A percentile compares a stretch with the other conserved stretches of the same genome.
phyloP scores from a whole-genome alignment of 2,888 invertebrate genomes.

The Heliconius sara region DNA sequence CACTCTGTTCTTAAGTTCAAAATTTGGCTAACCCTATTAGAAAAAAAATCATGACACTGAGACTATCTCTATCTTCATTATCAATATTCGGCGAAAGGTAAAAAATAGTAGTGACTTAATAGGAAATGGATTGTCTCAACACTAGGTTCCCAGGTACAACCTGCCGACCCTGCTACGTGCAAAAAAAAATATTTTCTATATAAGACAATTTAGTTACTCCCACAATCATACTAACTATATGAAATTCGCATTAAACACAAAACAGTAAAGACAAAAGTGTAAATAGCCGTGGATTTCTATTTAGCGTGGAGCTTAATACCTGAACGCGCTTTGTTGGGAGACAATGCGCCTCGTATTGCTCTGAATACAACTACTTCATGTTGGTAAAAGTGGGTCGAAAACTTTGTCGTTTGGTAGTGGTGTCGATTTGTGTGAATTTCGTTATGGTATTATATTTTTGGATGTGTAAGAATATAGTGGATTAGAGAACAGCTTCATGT shows the following conservation, averaged over 20 bases:
- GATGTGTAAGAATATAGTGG: not conserved
- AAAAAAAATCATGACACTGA: no score
- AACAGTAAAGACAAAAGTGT: constrained; percentile 29
- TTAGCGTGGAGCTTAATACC: constrained; percentile 35
- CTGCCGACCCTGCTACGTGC: no score
- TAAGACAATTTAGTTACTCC: not conserved
- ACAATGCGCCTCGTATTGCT: constrained; percentile 38
- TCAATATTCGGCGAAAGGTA: no score
- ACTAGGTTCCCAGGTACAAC: no score
- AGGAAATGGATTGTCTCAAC: no score
- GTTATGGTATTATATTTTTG: not conserved
- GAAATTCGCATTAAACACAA: constrained; percentile 9
- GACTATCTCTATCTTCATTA: no score
- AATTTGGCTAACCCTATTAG: no score
- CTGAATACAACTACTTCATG: constrained; percentile 25
- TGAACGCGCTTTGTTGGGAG: constrained; percentile 37
- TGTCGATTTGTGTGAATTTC: not conserved
- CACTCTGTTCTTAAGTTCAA: no score
- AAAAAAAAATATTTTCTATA: no score
- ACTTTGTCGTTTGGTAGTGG: constrained; percentile 13
- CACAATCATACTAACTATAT: not conserved
- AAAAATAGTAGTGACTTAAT: no score
- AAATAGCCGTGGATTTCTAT: constrained; percentile 34
- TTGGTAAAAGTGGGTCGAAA: constrained; percentile 26
- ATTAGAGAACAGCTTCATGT: no score